Percentiles rank a stretch among this genome's conserved stretches.
Conservation (phyloP, 2,888 invertebrate genomes). For the Punctoribates punctum region DNA sequence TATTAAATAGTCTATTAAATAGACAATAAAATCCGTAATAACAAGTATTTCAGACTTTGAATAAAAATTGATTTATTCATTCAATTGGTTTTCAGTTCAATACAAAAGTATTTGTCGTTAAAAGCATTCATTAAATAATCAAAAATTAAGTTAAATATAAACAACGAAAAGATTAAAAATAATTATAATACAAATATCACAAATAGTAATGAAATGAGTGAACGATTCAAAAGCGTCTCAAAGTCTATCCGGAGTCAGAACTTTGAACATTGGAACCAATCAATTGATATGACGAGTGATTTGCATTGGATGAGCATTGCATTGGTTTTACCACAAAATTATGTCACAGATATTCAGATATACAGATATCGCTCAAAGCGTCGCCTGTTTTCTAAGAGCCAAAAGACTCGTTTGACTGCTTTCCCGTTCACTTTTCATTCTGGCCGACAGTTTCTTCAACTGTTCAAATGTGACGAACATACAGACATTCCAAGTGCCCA, state of each 20-base stretch:
- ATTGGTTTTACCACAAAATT: not conserved
- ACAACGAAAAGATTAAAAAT: not conserved
- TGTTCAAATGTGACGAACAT: conserved; percentile 67
- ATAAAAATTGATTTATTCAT: not conserved
- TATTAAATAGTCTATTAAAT: too few species aligned
- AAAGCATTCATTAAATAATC: not conserved
- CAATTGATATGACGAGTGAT: not conserved
- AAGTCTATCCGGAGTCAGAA: not conserved
- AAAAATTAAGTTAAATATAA: not conserved
- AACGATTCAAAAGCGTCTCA: not conserved
- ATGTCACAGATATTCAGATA: not conserved
- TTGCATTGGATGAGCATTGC: not conserved
- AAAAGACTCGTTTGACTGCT: conserved; percentile 3
- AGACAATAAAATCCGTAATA: too few species aligned
- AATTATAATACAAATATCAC: not conserved
- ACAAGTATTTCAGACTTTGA: too few species aligned
- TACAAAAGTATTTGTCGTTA: not conserved
- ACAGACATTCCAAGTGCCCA: conserved; percentile 66
- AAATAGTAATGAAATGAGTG: not conserved
- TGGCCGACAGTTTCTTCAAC: conserved; percentile 55
- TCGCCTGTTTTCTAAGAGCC: not conserved
- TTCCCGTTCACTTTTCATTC: conserved; percentile 24
- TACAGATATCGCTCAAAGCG: not conserved
- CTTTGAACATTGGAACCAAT: not conserved
- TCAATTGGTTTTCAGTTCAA: not conserved